Base-by-base conservation (phyloP, 1,140 invertebrate species). In the Akabosia matsudoensis region DNA sequence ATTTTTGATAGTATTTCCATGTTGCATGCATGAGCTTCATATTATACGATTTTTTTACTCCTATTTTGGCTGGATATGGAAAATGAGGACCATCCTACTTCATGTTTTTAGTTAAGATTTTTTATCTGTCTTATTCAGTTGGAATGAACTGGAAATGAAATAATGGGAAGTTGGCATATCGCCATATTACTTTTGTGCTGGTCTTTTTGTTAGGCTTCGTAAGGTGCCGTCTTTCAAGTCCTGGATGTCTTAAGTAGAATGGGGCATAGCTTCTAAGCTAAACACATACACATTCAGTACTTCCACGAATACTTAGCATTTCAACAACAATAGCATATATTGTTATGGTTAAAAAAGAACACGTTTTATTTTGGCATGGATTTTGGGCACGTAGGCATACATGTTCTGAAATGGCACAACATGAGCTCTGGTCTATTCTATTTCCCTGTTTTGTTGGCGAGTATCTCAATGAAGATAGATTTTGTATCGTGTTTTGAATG, bases 81-180 rank as follows among this genome's bases (percentile, higher is more conserved):
- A 28, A 30, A 30, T 67, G 61, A 67, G 22, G 61, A 22, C 61
- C 24, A 30, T 30, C 61, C 61, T n/a, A 67, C 61, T 67, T 67
- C 26, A 67, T 67, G 61, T 67, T 67, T 67, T 67, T 67, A 67
- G 61, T 67, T 67, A 31, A 67, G 61, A 67, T 30, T 67, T 67
- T 67, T 67, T 67, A 30, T 67, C 61, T 67, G 26, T 67, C 61
- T 67, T 67, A 67, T 31, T 67, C 61, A 67, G 61, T 30, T 67
- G 61, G 61, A 67, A 67, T 67, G 30, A 67, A 67, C 24, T 67
- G 61, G 61, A 67, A 67, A 67, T 67, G 61, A 67, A 67, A 67
- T 67, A 67, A 67, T 67, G 61, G 61, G 22, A 67, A 67, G 61
- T 67, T 67, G 61, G 61, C 61, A 67, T 28, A 13, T 30, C 10